Base-by-base conservation (phyloP, 1,140 invertebrate species). In the Zaprionus tsacasi region DNA sequence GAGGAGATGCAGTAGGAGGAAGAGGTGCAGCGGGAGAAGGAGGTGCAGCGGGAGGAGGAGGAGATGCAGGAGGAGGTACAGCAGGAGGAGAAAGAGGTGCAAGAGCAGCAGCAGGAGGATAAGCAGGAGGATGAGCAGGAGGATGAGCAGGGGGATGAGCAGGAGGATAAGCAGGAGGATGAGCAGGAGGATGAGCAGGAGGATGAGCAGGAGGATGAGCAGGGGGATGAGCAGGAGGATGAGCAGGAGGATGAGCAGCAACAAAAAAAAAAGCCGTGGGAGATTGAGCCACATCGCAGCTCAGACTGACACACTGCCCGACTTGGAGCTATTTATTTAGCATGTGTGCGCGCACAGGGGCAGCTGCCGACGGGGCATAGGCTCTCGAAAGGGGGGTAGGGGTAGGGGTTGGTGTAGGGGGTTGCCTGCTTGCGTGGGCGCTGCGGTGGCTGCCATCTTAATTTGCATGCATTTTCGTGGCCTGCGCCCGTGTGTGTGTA, bases 401-500 rank as follows among this genome's bases (percentile, higher is more conserved):
- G 45, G n/a, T n/a, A n/a, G n/a, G 17, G 45, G 11, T 7, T 0
- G 45, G 40, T 0, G 1, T n/a, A 15, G 40, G n/a, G 6, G n/a
- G 6, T 3, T 17, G 5, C 21, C 48, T 58, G 56, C 21, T 38
- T 59, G 57, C 45, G 59, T 60, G 48, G 43, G 78, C 38, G 36
- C 59, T 61, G 48, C 33, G 25, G 72, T 72, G 27, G 72, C 78
- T 67, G 78, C 45, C 79, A 81, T 77, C 79, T 81, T 81, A 78
- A 81, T 81, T 81, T 81, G 79, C 74, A 73, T 81, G 79, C 79
- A 67, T 60, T 72, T 55, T 78, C 50, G 68, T 54, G 43, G 63
- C 60, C n/a, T n/a, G n/a, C 21, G 21, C 21, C 21, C 21, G 21
- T 21, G 21, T 21, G 21, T 21, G 21, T n/a, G n/a, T n/a, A n/a